Base-by-base conservation (phyloP, 2,888 invertebrate genomes). In the Drosophila kambysellisi region DNA sequence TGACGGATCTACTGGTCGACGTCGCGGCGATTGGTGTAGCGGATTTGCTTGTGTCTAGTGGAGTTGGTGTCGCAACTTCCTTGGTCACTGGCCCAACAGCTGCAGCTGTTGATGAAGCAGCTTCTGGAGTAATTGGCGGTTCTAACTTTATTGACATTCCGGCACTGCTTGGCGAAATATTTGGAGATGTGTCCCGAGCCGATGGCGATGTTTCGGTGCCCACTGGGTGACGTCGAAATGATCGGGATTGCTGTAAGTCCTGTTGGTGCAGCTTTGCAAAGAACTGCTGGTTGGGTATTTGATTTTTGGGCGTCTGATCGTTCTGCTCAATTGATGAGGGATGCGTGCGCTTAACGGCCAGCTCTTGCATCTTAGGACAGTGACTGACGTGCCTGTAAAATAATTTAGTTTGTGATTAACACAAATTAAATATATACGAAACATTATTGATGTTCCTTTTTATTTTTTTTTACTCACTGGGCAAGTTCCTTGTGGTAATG, bases 401-500 rank as follows among this genome's bases (percentile, higher is more conserved):
- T 5, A 2, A 51, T 51, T 43, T 15, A 15, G 46, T 25, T 46
- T 25, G 2, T 46, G 8, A 25, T 46, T 8, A 25, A 25, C 25
- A 25, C 15, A 46, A 46, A 46, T 20, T 4, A 25, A 25, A 15
- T 25, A 46, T 25, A 15, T 25, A 15, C 2, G 46, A 20, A 12
- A 46, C 20, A 20, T 0, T 25, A 25, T 25, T 29, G 15, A 15
- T 25, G 1, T 8, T 15, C 0, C 12, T 1, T 8, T 17, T 11
- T 17, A 25, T 7, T n/a, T 4, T 39, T 6, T 15, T 12, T 2
- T 30, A 67, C 88, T 83, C 81, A 95, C 92, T 96, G 95, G 3
- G 95, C 95, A 69, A 96, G 94, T 78, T 97, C 97, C 3, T 96
- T 95, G 93, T 98, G 99, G 92, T 98, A 98, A 92, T 99, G 98